Conservation (phyloP, 92 coral and sea anemone genomes). For the Parazoanthus swiftii region DNA sequence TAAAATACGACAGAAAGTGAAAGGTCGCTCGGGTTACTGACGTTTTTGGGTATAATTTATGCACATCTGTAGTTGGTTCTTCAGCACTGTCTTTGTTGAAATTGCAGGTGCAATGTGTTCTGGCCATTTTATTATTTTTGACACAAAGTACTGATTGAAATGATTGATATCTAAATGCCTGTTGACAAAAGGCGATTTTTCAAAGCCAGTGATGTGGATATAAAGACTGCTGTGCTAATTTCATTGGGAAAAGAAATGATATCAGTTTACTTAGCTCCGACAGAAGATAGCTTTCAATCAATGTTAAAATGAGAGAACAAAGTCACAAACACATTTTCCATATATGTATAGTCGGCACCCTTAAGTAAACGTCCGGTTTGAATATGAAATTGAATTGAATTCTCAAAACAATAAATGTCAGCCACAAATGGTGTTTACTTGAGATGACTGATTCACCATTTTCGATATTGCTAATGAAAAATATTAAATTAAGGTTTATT, state of each 20-base stretch:
- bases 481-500: too few relatives aligned
- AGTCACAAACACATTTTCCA: too few relatives aligned
- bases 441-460: too few relatives aligned
- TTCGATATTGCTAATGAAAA: too few relatives aligned
- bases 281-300: not conserved
- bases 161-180: not conserved
- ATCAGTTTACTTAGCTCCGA: slow-evolving; percentile 8
- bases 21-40: not conserved
- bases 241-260: not conserved
- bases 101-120: not conserved
- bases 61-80: not conserved
- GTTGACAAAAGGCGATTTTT: not conserved
- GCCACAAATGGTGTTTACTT: too few relatives aligned
- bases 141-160: not conserved
- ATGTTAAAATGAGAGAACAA: not conserved
- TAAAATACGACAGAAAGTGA: too few relatives aligned
- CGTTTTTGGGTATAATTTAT: not conserved
- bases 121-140: too few relatives aligned
- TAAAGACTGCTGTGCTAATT: slow-evolving; percentile 23
- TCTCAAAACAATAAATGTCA: too few relatives aligned
- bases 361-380: too few relatives aligned
- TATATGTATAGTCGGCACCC: too few relatives aligned
- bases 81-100: not conserved
- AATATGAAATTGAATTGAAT: too few relatives aligned
- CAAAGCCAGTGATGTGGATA: not conserved